Percentiles rank a stretch among this genome's conserved stretches.
phyloP scores from a whole-genome alignment of 2,888 invertebrate species.

The Drosophila meridionalis region DNA sequence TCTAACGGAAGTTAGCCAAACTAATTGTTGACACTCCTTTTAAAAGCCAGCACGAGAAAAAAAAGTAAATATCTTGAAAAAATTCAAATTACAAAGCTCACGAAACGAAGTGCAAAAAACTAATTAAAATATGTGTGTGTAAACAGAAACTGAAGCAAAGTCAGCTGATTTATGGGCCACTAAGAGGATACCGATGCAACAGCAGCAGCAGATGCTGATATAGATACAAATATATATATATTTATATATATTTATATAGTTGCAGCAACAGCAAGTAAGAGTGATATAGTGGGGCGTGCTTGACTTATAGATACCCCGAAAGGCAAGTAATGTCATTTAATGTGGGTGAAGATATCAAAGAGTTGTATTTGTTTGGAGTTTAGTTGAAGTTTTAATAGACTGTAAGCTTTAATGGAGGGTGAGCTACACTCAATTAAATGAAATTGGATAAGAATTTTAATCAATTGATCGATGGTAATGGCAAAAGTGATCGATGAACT shows the following conservation, averaged over 20 bases:
- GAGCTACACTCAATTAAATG: not conserved
- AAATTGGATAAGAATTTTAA: not conserved
- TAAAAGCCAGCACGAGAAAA: conserved; percentile 4
- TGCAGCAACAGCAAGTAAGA: conserved; percentile 16
- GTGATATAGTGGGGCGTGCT: not conserved
- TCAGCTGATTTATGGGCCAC: conserved; percentile 59
- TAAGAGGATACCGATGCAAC: conserved; percentile 40
- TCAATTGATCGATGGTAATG: not conserved
- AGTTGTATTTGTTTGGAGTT: not conserved
- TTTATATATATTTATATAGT: conserved; percentile 13
- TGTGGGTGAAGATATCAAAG: not conserved
- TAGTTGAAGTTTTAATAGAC: not conserved
- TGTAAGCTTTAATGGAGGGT: not conserved
- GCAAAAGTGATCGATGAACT: not conserved
- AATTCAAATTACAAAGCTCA: conserved; percentile 20
- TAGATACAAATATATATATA: conserved; percentile 25
- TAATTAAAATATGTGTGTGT: conserved; percentile 54
- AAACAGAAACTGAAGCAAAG: conserved; percentile 54
- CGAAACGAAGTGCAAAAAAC: conserved; percentile 46
- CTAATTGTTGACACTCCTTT: conserved; percentile 28
- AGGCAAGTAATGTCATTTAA: not conserved
- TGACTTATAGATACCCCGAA: not conserved
- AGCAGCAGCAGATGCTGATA: conserved; percentile 23
- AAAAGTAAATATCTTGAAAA: conserved; percentile 13
- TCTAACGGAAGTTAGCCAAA: conserved; percentile 28